phyloP scores from a whole-genome alignment of 53 echinoderm and acorn worm species.

The Holothuria leucospilota region DNA sequence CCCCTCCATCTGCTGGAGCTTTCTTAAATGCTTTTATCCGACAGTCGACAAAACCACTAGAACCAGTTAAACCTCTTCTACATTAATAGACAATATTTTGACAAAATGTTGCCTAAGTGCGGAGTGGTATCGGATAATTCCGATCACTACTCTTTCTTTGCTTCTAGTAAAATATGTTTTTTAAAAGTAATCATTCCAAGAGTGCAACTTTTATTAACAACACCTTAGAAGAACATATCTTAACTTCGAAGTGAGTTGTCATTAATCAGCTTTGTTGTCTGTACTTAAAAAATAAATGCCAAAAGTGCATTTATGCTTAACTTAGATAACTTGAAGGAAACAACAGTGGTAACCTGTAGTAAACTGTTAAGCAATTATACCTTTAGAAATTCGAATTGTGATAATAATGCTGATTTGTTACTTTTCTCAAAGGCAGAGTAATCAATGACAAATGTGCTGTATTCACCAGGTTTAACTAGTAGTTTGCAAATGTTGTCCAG shows the following conservation, averaged over 20 bases:
- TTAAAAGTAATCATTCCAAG: conserved; percentile 3
- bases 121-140: neutral
- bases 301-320: no score
- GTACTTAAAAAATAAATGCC: no score
- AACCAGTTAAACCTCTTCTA: neutral
- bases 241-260: conserved; percentile 3
- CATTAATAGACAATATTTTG: neutral
- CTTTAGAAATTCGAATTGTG: no score
- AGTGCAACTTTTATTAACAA: neutral
- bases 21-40: neutral
- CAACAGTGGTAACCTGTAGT: no score
- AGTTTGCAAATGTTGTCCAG: no score
- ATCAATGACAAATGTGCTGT: no score
- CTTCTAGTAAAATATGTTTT: neutral
- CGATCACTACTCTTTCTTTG: neutral
- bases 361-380: no score
- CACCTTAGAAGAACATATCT: conserved; percentile 7
- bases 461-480: no score
- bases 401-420: no score
- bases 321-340: no score
- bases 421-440: no score
- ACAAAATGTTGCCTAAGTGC: neutral
- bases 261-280: no score
- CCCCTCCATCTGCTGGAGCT: neutral
- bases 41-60: neutral